Evolutionary conservation across 2,888 invertebrate genomes (phyloP).

Genomic region (Eupithecia subumbrata): DNA sequence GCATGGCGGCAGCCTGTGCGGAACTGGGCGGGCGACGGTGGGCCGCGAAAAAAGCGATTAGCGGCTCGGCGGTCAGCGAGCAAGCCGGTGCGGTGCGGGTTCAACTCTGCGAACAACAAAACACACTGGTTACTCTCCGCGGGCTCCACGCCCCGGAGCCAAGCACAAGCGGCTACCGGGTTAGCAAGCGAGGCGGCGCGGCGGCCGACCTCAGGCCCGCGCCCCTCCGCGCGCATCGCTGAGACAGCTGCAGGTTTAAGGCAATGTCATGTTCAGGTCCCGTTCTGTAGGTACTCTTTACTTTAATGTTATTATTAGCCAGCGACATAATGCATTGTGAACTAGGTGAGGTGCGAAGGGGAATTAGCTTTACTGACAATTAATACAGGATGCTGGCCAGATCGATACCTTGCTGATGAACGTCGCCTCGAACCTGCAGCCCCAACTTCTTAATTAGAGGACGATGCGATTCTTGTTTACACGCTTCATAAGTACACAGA

Average conservation of each 20-base stretch:
- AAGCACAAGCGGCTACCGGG: slow-evolving; percentile 83
- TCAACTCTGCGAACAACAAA: slow-evolving; percentile 85
- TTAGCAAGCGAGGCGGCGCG: slow-evolving; percentile 69
- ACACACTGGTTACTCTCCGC: slow-evolving; percentile 83
- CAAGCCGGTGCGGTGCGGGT: slow-evolving; percentile 83
- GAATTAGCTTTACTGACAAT: slow-evolving; percentile 58
- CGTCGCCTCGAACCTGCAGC: slow-evolving; percentile 64
- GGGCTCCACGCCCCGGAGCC: slow-evolving; percentile 77
- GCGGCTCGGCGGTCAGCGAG: slow-evolving; percentile 83
- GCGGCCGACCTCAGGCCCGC: slow-evolving; percentile 67
- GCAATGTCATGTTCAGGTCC: slow-evolving; percentile 54
- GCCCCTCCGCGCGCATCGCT: slow-evolving; percentile 44
- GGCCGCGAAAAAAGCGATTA: slow-evolving; percentile 83
- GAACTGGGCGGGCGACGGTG: slow-evolving; percentile 77
- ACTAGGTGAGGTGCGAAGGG: slow-evolving; percentile 60
- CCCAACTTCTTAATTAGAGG: slow-evolving; percentile 43
- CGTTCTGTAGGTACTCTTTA: slow-evolving; percentile 48
- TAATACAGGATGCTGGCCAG: slow-evolving; percentile 52
- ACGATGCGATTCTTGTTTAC: slow-evolving; percentile 32
- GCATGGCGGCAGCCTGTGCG: slow-evolving; percentile 79
- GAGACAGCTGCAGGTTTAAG: slow-evolving; percentile 58
- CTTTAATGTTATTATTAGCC: slow-evolving; percentile 62
- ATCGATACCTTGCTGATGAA: slow-evolving; percentile 58
- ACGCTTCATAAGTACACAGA: slow-evolving; percentile 18
- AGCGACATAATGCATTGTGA: slow-evolving; percentile 57